Conservation (phyloP, 2,113 vertebrate species). For the Spea multiplicata region DNA sequence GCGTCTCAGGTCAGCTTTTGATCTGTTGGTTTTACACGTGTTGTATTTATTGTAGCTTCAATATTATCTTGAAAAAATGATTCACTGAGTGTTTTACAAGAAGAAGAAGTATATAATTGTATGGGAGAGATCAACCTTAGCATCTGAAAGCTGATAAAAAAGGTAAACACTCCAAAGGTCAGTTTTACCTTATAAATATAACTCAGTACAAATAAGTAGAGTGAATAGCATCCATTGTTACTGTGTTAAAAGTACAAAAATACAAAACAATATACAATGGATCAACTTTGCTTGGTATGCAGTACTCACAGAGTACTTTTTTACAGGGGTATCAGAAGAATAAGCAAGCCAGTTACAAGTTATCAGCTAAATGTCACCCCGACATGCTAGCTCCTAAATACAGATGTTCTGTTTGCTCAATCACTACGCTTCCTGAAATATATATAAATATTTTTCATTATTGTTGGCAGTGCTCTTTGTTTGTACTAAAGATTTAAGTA, state of each 20-base stretch:
- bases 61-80: slow-evolving; percentile 63
- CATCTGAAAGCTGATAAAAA: slow-evolving; percentile 57
- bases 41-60: slow-evolving; percentile 68
- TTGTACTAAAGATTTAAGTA: too few species aligned
- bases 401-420: too few species aligned
- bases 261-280: not conserved
- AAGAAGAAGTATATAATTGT: slow-evolving; percentile 54
- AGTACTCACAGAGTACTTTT: too few species aligned
- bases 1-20: slow-evolving; percentile 63
- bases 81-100: slow-evolving; percentile 53
- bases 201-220: slow-evolving; percentile 46
- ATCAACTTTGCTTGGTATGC: too few species aligned
- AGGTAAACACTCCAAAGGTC: slow-evolving; percentile 69
- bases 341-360: slow-evolving; percentile 10
- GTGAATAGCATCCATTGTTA: not conserved
- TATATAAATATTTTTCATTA: too few species aligned
- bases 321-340: not conserved
- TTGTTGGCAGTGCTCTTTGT: too few species aligned
- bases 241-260: not conserved
- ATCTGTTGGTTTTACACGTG: slow-evolving; percentile 78
- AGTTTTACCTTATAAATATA: slow-evolving; percentile 50
- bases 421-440: too few species aligned
- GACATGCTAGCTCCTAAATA: too few species aligned
- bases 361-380: slow-evolving; percentile 4
- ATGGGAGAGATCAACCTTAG: slow-evolving; percentile 55